Conservation (phyloP, 2,888 invertebrate genomes). For the Hemistola chrysoprasaria region DNA sequence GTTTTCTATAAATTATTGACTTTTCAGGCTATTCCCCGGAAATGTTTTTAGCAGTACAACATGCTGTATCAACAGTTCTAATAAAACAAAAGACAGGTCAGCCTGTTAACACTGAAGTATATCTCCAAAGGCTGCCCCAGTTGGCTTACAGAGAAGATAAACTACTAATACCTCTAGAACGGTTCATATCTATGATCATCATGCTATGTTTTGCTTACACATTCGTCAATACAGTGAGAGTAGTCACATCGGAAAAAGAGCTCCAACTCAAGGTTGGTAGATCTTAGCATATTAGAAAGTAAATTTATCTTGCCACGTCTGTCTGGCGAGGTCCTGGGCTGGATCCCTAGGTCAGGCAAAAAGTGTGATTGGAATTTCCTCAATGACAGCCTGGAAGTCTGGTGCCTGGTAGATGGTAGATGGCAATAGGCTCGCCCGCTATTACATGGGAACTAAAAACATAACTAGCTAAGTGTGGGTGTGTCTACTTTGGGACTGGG, state of each 20-base stretch:
- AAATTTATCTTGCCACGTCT: no score
- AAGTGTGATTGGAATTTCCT: no score
- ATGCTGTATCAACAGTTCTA: constrained; percentile 67
- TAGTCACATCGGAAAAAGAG: constrained; percentile 89
- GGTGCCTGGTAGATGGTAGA: no score
- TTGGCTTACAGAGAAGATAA: constrained; percentile 87
- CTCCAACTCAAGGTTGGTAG: constrained; percentile 87
- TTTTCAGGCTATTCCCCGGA: constrained; percentile 66
- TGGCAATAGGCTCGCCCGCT: no score
- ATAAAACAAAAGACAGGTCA: constrained; percentile 64
- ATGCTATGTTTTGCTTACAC: constrained; percentile 92
- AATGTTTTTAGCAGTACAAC: constrained; percentile 71
- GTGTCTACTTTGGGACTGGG: no score
- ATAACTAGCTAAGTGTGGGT: no score
- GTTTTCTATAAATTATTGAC: no score
- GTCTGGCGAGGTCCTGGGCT: no score
- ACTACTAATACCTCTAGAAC: constrained; percentile 85
- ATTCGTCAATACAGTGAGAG: constrained; percentile 89
- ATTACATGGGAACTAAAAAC: no score
- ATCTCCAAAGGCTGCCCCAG: constrained; percentile 87
- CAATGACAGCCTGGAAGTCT: no score
- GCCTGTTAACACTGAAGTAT: constrained; percentile 61
- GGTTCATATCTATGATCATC: constrained; percentile 89
- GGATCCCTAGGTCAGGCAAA: no score
- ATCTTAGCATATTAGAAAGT: no score